Conservation (phyloP, 2,797 vertebrate genomes). For the Siniperca undulata region DNA sequence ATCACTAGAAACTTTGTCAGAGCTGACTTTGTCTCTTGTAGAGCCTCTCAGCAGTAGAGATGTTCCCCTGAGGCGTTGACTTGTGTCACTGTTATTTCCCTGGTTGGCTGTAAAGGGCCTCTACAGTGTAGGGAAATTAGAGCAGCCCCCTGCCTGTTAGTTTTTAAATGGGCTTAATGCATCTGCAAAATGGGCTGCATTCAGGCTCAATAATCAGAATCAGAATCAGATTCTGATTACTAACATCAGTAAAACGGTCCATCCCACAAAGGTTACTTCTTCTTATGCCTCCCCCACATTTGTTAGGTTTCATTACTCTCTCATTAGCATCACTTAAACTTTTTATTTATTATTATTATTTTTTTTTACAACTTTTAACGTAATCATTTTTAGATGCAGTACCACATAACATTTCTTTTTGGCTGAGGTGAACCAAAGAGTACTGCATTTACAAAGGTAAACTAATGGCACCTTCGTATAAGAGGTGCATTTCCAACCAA, state of each 20-base stretch:
- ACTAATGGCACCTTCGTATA: not conserved
- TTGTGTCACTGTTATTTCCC: constrained; percentile 68
- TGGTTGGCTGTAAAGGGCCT: constrained; percentile 46
- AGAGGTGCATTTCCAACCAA: not conserved
- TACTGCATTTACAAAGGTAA: not conserved
- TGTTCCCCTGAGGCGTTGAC: constrained; percentile 45
- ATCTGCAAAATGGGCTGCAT: constrained; percentile 55
- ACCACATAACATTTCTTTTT: not conserved
- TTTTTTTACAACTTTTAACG: not conserved
- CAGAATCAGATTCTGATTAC: too few relatives aligned
- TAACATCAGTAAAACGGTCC: constrained; percentile 28
- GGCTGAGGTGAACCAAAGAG: not conserved
- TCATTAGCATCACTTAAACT: constrained; percentile 22
- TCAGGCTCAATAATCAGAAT: constrained; percentile 40
- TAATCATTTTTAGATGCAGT: constrained; percentile 5
- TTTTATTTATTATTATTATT: not conserved
- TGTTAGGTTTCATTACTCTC: constrained; percentile 28
- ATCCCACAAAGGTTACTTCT: constrained; percentile 22
- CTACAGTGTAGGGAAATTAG: constrained; percentile 60
- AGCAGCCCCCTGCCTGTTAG: constrained; percentile 52
- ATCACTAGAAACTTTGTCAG: constrained; percentile 46
- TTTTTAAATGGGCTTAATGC: constrained; percentile 62
- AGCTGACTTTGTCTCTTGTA: constrained; percentile 45
- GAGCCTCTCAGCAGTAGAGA: constrained; percentile 51
- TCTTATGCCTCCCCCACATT: constrained; percentile 1